Conservation (phyloP, 1,140 invertebrate species). For the Plutomurus gul region DNA sequence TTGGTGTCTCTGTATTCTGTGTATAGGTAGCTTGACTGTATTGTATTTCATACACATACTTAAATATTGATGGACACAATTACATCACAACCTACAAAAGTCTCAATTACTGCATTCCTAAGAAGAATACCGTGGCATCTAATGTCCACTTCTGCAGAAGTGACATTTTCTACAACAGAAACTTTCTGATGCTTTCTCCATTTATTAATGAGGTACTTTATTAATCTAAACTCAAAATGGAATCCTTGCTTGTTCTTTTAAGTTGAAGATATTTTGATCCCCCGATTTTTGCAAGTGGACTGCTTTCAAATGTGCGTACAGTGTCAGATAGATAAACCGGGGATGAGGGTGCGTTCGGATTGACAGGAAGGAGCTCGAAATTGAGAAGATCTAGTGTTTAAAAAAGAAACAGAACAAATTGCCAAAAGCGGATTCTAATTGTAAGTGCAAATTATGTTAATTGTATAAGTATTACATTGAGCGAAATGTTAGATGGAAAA, state of each 20-base stretch:
- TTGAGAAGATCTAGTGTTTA: constrained; percentile 18
- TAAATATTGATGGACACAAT: too few species aligned
- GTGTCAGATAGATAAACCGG: constrained; percentile 63
- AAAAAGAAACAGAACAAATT: constrained; percentile 37
- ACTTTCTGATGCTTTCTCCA: neutral
- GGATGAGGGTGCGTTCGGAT: constrained; percentile 46
- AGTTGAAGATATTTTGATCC: constrained; percentile 64
- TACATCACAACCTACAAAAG: too few species aligned
- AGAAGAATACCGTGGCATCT: too few species aligned
- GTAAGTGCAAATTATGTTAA: neutral
- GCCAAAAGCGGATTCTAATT: constrained; percentile 18
- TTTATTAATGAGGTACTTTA: neutral
- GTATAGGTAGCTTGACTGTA: too few species aligned
- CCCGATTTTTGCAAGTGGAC: constrained; percentile 72
- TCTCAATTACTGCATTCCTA: too few species aligned
- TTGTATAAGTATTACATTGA: neutral
- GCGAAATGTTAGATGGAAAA: neutral
- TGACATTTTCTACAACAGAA: neutral
- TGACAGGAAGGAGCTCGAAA: constrained; percentile 2
- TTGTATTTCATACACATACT: too few species aligned
- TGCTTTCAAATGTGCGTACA: constrained; percentile 67
- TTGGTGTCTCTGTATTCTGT: too few species aligned
- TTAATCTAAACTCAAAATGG: constrained; percentile 72
- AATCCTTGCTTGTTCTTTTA: constrained; percentile 68
- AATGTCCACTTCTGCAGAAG: too few species aligned